Evolutionary conservation across 2,888 invertebrate genomes (phyloP), one percentile per base, ranked within the genome.

Genomic region (Steinernema carpocapsae): DNA sequence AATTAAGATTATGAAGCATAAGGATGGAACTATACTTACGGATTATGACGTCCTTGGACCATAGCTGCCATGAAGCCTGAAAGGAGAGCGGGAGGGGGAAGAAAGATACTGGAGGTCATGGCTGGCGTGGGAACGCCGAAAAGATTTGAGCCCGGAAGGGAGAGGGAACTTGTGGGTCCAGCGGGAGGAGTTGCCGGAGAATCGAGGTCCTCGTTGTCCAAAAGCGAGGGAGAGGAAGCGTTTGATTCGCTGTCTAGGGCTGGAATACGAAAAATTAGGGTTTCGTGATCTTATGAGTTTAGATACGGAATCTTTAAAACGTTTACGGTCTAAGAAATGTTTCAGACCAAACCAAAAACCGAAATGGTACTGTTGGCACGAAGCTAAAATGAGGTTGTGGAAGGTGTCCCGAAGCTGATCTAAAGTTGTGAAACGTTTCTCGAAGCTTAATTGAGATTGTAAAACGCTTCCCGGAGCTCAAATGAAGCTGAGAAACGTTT

Each of bases 81-180:
- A 26, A 56, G 56, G 26, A 56, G 56, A 3, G 56, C 56, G 6
- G 56, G 56, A 10, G 56, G 56, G 6, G 56, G 56, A 26, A 56
- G 26, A 26, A 56, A 56, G 56, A 56, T 56, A 26, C 56, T 56
- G 26, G 56, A 56, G 56, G 56, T 56, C 56, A 56, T 56, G 22
- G 56, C 26, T 3, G 56, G 26, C 4, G 3, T 56, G 26, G 56
- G 56, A 3, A 26, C 26, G 22, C 56, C 56, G 26, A 56, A 56
- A 6, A 56, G 56, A 26, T 26, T 22, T 12, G 56, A 56, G 14
- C 56, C 56, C 6, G 22, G 22, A 24, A 56, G 56, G 17, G 56
- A 26, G 2, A 56, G 51, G 51, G 12, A 10, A 6, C 12, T 56
- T 22, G 56, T 22, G 26, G 56, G 26, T 24, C 56, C 56, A 26